Evolutionary conservation across 2,888 invertebrate species (phyloP), one percentile per base, ranked within the genome.

Genomic region (Operophtera brumata): DNA sequence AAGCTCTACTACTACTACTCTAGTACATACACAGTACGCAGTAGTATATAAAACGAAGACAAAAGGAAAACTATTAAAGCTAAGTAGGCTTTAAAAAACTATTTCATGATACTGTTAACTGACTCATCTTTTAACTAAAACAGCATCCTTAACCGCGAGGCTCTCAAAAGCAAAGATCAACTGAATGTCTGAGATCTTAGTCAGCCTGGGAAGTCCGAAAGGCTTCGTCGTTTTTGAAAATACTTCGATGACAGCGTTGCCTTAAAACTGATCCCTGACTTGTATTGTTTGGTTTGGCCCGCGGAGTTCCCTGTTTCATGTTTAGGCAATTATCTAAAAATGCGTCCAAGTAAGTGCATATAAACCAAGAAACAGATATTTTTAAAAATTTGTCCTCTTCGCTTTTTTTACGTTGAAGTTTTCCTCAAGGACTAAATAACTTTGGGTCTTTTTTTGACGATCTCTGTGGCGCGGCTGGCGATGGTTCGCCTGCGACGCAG

Each of bases 171-270:
- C 11, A 26, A 26, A 36, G 6, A 42, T 36, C 36, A n/a, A 13
- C 11, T n/a, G 36, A 36, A 56, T 47, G 7, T 47, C 44, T 51
- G n/a, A 47, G 39, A 47, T 14, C 20, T 56, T 56, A 51, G 51
- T 56, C 55, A 56, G 46, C 36, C 42, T 25, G 51, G 51, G 25
- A 51, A 47, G 35, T 6, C 47, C 47, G 1, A 28, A 28, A 30
- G 11, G 28, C 10, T n/a, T n/a, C n/a, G n/a, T n/a, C n/a, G n/a
- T n/a, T 46, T 12, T 43, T 40, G n/a, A 10, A 43, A 41, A 35
- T 3, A 36, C 13, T 45, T 46, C 30, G 14, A 12, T 41, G 9
- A 39, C 14, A 30, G 30, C 47, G n/a, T 48, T 12, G 30, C 34
- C 28, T 14, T 10, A 32, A 42, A 12, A 35, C 26, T 12, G 37